Conservation (phyloP, 2,888 invertebrate genomes). For the Euplexia lucipara region DNA sequence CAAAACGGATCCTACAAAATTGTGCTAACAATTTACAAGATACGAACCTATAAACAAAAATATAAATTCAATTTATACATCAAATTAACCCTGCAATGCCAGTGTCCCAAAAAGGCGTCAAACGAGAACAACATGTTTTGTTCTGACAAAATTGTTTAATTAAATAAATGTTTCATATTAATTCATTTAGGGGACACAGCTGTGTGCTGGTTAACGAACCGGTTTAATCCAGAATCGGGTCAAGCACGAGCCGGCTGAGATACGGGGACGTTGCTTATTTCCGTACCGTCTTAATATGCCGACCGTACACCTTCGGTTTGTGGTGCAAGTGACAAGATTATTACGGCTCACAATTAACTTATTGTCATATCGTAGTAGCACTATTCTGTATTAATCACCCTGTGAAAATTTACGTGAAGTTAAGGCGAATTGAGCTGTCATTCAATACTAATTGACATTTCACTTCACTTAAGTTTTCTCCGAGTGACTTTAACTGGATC, state of each 20-base stretch:
- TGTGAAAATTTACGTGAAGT: too few relatives aligned
- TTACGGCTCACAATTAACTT: not conserved
- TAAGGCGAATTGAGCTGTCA: too few relatives aligned
- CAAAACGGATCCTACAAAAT: constrained; percentile 25
- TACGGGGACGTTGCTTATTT: constrained; percentile 63
- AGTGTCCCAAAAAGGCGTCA: constrained; percentile 28
- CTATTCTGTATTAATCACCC: too few relatives aligned
- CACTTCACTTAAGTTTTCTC: too few relatives aligned
- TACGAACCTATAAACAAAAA: constrained; percentile 8
- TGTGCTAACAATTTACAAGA: constrained; percentile 15
- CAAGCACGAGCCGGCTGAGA: constrained; percentile 58
- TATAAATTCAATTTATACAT: constrained; percentile 12
- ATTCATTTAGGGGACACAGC: constrained; percentile 55
- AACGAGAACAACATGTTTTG: constrained; percentile 34
- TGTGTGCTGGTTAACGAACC: constrained; percentile 62
- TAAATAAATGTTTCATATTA: constrained; percentile 57
- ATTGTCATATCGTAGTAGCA: too few relatives aligned
- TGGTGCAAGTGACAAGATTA: constrained; percentile 31
- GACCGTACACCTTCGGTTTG: constrained; percentile 54
- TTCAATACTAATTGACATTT: too few relatives aligned
- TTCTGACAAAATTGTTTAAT: constrained; percentile 49
- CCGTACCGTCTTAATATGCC: constrained; percentile 57
- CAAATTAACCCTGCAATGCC: constrained; percentile 21
- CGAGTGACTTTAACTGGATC: too few relatives aligned
- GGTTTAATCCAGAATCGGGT: constrained; percentile 63